phyloP scores from a whole-genome alignment of 2,888 invertebrate species.

The Tupiocoris notatus region DNA sequence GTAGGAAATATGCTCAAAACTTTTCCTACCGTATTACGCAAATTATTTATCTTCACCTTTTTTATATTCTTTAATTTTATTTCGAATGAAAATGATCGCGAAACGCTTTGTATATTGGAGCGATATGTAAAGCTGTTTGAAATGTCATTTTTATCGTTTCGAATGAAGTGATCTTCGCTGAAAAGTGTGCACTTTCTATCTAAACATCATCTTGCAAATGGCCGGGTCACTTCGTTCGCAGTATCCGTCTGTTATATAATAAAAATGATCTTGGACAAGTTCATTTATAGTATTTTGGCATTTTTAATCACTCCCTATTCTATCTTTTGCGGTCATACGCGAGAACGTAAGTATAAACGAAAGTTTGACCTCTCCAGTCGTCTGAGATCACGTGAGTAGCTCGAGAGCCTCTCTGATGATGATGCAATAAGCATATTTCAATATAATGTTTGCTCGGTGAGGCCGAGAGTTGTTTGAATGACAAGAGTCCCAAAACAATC shows the following conservation, averaged over 20 bases:
- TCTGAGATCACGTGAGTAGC: too few relatives aligned
- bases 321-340: too few relatives aligned
- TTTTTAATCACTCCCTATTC: too few relatives aligned
- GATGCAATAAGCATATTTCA: too few relatives aligned
- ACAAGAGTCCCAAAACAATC: too few relatives aligned
- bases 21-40: background rate
- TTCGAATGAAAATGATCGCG: background rate
- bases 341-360: too few relatives aligned
- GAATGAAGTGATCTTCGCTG: background rate
- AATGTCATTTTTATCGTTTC: background rate
- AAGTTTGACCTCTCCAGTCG: too few relatives aligned
- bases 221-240: background rate
- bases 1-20: background rate
- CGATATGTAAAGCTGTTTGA: slow-evolving; percentile 41
- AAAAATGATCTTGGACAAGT: background rate
- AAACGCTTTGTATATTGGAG: slow-evolving; percentile 42
- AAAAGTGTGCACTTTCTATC: background rate
- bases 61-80: slow-evolving; percentile 5
- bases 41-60: background rate
- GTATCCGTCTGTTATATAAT: background rate
- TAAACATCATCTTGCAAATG: background rate
- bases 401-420: too few relatives aligned
- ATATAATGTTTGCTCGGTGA: too few relatives aligned
- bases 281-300: too few relatives aligned
- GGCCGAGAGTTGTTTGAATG: too few relatives aligned